Evolutionary conservation across 2,113 vertebrate genomes (phyloP).

Genomic region (Prunella himalayana): DNA sequence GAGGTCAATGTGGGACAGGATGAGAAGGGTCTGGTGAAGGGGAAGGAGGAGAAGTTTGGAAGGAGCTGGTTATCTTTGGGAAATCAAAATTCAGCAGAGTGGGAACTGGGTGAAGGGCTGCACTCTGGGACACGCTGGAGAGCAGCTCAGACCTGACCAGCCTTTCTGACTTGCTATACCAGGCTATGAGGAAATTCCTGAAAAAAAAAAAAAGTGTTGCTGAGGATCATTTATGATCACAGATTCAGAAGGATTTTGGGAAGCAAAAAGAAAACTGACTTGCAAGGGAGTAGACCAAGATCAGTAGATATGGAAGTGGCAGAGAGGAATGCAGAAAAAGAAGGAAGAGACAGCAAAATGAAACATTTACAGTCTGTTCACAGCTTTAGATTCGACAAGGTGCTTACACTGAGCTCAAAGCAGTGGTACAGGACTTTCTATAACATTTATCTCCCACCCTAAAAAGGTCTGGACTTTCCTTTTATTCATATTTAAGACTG

Average conservation of each 20-base stretch:
- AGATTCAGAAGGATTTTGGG: not conserved
- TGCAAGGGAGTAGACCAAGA: not conserved
- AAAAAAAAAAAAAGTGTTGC: not conserved
- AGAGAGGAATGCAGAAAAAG: not conserved
- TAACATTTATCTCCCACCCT: not conserved
- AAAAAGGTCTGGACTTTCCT: not conserved
- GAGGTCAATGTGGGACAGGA: not conserved
- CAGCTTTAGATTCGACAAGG: accelerated
- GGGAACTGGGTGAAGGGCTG: not conserved
- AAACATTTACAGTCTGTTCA: not conserved
- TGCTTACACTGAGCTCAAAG: not conserved
- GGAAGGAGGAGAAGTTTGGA: not conserved
- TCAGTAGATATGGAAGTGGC: not conserved
- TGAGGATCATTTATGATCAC: not conserved
- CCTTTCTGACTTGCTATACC: not conserved
- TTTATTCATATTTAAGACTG: not conserved
- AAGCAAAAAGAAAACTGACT: not conserved
- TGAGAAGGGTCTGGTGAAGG: not conserved
- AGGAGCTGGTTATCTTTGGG: not conserved
- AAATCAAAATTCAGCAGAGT: not conserved
- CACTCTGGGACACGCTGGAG: not conserved
- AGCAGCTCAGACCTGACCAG: not conserved
- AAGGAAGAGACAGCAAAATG: not conserved
- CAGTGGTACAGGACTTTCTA: not conserved
- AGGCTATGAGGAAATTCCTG: not conserved